Percentiles rank a stretch among this genome's conserved stretches.
Conservation (phyloP, 1,140 invertebrate genomes). For the Aphis gossypii region DNA sequence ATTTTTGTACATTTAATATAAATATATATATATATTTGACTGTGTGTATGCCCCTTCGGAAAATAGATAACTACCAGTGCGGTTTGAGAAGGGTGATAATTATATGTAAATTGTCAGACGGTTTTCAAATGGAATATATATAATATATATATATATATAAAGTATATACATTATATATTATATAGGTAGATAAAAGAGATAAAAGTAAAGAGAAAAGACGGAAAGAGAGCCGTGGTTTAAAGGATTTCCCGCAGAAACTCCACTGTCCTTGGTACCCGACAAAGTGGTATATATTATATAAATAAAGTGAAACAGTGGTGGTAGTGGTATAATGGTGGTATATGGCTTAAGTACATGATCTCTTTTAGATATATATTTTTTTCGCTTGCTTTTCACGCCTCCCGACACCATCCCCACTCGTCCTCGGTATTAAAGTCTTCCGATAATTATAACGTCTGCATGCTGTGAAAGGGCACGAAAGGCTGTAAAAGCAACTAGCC, state of each 20-base stretch:
- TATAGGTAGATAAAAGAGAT: neutral
- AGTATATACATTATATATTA: neutral
- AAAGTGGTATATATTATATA: neutral
- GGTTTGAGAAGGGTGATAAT: neutral
- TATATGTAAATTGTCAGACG: conserved; percentile 45
- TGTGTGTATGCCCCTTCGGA: neutral
- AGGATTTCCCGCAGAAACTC: neutral
- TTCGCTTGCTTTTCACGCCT: neutral
- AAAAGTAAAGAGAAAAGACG: neutral
- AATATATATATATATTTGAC: neutral
- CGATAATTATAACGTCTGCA: conserved; percentile 31
- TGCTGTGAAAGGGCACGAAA: neutral
- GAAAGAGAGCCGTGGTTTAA: neutral
- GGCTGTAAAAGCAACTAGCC: neutral
- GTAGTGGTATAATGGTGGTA: neutral
- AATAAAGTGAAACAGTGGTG: conserved; percentile 3
- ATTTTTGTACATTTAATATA: neutral
- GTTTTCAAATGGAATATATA: neutral
- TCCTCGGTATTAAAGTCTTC: neutral
- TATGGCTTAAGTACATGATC: neutral
- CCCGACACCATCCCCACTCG: neutral
- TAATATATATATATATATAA: neutral
- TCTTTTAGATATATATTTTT: neutral
- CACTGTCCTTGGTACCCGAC: neutral
- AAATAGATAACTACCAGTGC: neutral